These are phyloP conservation scores for Agrilus planipennis DNA, from an alignment of 1,140 invertebrate species.

Conservation along the genomic window DNA sequence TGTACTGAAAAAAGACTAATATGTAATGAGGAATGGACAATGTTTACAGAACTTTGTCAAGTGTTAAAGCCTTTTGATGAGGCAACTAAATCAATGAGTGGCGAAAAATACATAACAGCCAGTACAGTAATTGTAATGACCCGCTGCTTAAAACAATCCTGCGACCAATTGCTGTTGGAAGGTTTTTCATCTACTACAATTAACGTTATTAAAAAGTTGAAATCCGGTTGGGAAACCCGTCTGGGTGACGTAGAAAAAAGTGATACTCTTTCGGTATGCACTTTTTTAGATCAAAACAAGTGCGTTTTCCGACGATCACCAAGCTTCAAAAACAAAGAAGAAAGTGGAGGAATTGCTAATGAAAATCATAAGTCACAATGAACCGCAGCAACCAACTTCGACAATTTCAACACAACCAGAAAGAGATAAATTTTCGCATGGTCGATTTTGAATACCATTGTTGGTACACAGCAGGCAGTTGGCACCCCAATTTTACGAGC, in stretches of 20 bases:
- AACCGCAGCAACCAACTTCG: no score
- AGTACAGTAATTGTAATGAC: constrained; percentile 16
- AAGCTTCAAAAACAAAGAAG: constrained; percentile 2
- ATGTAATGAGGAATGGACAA: constrained; percentile 14
- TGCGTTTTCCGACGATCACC: no score
- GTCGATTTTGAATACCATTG: no score
- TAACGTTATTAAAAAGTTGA: not conserved
- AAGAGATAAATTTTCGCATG: no score
- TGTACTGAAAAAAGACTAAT: constrained; percentile 6
- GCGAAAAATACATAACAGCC: constrained; percentile 16
- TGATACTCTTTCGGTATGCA: constrained; percentile 2
- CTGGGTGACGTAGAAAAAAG: constrained; percentile 3
- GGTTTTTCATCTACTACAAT: constrained; percentile 1
- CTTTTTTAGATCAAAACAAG: constrained; percentile 7
- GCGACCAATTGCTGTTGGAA: not conserved
- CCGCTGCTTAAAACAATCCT: not conserved
- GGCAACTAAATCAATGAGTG: constrained; percentile 15
- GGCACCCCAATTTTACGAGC: no score
- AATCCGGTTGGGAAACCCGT: not conserved
- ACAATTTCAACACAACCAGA: no score
- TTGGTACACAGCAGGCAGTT: no score
- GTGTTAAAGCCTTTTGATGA: constrained; percentile 20
- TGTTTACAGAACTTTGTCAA: constrained; percentile 9
- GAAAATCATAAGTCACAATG: no score
- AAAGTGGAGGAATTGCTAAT: no score